These are phyloP conservation scores for Leptinotarsa undecemlineata DNA, from an alignment of 1,140 invertebrate species.

Conservation along the genomic window DNA sequence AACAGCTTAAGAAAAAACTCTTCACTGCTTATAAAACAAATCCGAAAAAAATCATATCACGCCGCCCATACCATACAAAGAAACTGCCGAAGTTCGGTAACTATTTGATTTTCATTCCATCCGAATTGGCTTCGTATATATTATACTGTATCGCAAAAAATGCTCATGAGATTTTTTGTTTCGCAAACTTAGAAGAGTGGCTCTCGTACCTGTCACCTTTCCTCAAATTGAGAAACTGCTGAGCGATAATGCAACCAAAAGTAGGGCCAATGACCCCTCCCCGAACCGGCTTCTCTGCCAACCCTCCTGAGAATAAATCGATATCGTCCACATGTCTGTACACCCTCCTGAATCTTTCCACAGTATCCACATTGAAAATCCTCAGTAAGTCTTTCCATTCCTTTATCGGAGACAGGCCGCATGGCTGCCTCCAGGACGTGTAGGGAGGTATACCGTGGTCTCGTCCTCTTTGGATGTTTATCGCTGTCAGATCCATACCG, in stretches of 20 bases:
- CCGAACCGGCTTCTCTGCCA: conserved; percentile 77
- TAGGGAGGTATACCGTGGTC: conserved; percentile 69
- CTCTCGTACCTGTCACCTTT: conserved; percentile 70
- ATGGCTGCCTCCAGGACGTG: conserved; percentile 80
- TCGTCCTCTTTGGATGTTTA: conserved; percentile 76
- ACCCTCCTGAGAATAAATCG: conserved; percentile 88
- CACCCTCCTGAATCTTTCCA: conserved; percentile 65
- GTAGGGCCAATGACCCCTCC: conserved; percentile 92
- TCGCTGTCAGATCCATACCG: conserved; percentile 80
- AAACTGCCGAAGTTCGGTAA: no score
- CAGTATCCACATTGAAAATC: conserved; percentile 70
- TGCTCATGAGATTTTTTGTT: no score
- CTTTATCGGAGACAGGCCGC: conserved; percentile 71
- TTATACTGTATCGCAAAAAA: no score
- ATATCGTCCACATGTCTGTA: conserved; percentile 82
- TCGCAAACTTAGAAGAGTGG: neutral
- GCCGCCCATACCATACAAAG: no score
- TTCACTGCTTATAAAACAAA: no score
- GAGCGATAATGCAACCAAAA: conserved; percentile 93
- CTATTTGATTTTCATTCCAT: no score
- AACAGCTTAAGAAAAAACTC: no score
- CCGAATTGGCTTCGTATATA: no score
- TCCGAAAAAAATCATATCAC: no score
- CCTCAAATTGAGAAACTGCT: conserved; percentile 85
- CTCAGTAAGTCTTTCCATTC: conserved; percentile 76